phyloP scores from a whole-genome alignment of 2,113 vertebrate genomes.

The Halichoeres trimaculatus region DNA sequence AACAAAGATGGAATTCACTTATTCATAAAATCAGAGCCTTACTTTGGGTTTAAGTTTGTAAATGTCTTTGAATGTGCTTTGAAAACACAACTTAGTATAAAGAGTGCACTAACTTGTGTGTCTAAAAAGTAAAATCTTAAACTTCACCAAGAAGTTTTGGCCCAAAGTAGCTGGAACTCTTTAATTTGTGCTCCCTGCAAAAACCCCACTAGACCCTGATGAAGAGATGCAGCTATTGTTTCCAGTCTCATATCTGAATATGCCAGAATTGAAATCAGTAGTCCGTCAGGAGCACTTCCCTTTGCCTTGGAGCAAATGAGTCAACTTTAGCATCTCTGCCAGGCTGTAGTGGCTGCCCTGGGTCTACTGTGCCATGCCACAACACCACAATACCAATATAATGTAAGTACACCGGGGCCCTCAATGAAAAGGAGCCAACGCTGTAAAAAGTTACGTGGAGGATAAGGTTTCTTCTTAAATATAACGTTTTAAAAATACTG shows the following conservation, averaged over 20 bases:
- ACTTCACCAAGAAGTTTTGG: neutral
- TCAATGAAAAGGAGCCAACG: conserved; percentile 47
- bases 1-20: no score
- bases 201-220: conserved; percentile 19
- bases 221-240: conserved; percentile 62
- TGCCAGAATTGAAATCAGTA: conserved; percentile 65
- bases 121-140: neutral
- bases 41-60: no score
- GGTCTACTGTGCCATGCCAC: conserved; percentile 73
- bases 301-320: conserved; percentile 73
- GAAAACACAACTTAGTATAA: no score
- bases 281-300: conserved; percentile 69
- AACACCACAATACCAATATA: conserved; percentile 77
- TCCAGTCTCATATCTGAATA: conserved; percentile 54
- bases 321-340: conserved; percentile 71
- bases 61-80: no score
- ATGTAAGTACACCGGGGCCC: conserved; percentile 68
- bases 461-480: conserved; percentile 10
- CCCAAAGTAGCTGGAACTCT: neutral
- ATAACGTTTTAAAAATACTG: conserved; percentile 24
- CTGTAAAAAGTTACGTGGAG: conserved; percentile 67
- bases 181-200: neutral
- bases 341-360: conserved; percentile 73
- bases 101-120: no score
- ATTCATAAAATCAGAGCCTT: no score